Base-by-base conservation (phyloP, 2,888 invertebrate genomes). In the Tetranychus truncatus region DNA sequence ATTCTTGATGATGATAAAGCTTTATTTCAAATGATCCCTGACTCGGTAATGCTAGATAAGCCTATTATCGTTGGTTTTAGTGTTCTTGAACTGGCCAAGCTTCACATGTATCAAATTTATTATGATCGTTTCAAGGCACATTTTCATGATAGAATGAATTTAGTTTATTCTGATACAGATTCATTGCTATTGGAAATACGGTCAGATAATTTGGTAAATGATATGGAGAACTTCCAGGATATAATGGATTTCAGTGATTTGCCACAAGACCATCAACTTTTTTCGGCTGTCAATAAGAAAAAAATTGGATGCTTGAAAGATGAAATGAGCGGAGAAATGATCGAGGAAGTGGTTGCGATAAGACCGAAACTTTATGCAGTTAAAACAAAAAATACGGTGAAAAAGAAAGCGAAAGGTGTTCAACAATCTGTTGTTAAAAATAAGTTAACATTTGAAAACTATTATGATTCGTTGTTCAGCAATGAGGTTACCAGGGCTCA, bases 51-150 rank as follows among this genome's bases (percentile, higher is more conserved):
- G 8, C 76, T 80, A n/a, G 75, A 78, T 76, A 77, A 78, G 65
- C 81, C 80, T 18, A 77, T 81, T 6, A 80, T 80, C 72, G 76
- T 79, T 1, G 80, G 79, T 8, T 76, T 78, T 74, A 71, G 73
- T 6, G 77, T 80, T 55, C 74, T 81, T 8, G 81, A 82, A 45
- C 45, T 81, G 3, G 78, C 77, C 1, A 81, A 81, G 76, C 55
- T 46, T 11, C 7, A 46, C 9, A 46, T 46, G 46, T 46, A 46
- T 46, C 46, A 46, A 11, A 9, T 46, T 9, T 11, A 46, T 46
- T 46, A 46, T 11, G 46, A 46, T 11, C 7, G 9, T 9, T 46
- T 46, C 11, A 46, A 46, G 46, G 7, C 46, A 46, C 11, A 9
- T 11, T 46, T 9, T 46, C 9, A 11, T 9, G 11, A 46, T 9